Evolutionary conservation across 2,888 invertebrate genomes (phyloP).

Genomic region (Thumatha senex): DNA sequence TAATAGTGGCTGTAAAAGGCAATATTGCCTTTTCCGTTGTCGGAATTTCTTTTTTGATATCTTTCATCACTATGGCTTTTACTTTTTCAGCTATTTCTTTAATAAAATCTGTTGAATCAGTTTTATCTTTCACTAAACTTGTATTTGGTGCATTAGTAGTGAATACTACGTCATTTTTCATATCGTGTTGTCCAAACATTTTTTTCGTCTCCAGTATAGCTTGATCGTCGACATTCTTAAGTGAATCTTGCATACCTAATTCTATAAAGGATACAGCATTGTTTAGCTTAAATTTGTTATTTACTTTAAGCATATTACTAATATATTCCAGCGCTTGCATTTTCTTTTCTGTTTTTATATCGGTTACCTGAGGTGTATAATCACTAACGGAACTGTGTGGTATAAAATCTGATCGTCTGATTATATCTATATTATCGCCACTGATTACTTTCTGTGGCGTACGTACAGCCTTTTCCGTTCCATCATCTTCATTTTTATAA

Average conservation of each 20-base stretch:
- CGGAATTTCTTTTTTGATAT: conserved; percentile 43
- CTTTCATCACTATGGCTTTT: conserved; percentile 57
- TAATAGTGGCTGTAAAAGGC: conserved; percentile 28
- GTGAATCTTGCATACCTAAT: background rate
- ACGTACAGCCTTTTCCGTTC: background rate
- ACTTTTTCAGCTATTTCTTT: conserved; percentile 61
- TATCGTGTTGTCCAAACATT: background rate
- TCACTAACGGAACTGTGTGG: background rate
- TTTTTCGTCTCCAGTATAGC: background rate
- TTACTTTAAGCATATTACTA: conserved; percentile 3
- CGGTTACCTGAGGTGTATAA: background rate
- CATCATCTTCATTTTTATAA: conserved; percentile 1
- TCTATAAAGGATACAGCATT: background rate
- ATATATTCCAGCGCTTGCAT: conserved; percentile 5
- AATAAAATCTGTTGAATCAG: conserved; percentile 35
- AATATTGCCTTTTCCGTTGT: conserved; percentile 21
- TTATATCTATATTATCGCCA: background rate
- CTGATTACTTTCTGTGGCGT: background rate
- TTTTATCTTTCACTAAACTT: background rate
- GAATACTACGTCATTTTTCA: background rate
- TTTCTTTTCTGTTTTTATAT: background rate
- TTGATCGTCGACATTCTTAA: background rate
- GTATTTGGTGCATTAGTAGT: background rate
- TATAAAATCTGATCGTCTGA: background rate
- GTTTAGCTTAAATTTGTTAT: conserved; percentile 1